These are phyloP conservation scores for Capreolus pygargus DNA, from an alignment of 2,113 vertebrate genomes.

Conservation along the genomic window DNA sequence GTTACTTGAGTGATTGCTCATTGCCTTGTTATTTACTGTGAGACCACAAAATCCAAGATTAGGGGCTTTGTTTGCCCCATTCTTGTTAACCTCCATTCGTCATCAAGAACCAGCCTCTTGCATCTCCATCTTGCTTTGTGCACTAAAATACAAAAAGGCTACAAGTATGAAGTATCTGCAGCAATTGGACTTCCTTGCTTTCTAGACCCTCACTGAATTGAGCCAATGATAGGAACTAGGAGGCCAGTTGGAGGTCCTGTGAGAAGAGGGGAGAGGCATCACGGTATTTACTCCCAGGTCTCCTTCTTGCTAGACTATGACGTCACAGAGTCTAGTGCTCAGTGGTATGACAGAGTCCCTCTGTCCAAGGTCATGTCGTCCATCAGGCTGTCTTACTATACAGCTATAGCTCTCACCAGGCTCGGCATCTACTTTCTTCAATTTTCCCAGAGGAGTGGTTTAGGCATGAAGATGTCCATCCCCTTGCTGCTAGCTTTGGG, in stretches of 20 bases:
- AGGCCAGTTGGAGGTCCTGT: neutral
- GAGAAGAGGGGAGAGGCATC: neutral
- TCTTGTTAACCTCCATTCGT: neutral
- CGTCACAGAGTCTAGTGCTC: neutral
- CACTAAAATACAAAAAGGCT: neutral
- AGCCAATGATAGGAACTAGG: neutral
- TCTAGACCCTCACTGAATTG: neutral
- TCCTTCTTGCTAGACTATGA: neutral
- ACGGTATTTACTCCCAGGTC: neutral
- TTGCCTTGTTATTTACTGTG: neutral
- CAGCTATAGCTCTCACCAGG: neutral
- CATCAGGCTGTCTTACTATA: neutral
- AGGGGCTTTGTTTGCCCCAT: neutral
- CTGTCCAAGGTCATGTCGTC: neutral
- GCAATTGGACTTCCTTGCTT: neutral
- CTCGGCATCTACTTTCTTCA: neutral
- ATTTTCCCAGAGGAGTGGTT: neutral
- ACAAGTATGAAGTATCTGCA: neutral
- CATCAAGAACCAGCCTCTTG: neutral
- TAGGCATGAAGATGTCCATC: neutral
- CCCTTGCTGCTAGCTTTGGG: neutral
- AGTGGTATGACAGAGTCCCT: neutral
- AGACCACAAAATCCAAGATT: neutral
- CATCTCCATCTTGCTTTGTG: neutral
- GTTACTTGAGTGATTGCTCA: neutral